Percentiles rank a stretch among this genome's conserved stretches.
phyloP scores from a whole-genome alignment of 2,113 vertebrate genomes.

The Echinops telfairi region DNA sequence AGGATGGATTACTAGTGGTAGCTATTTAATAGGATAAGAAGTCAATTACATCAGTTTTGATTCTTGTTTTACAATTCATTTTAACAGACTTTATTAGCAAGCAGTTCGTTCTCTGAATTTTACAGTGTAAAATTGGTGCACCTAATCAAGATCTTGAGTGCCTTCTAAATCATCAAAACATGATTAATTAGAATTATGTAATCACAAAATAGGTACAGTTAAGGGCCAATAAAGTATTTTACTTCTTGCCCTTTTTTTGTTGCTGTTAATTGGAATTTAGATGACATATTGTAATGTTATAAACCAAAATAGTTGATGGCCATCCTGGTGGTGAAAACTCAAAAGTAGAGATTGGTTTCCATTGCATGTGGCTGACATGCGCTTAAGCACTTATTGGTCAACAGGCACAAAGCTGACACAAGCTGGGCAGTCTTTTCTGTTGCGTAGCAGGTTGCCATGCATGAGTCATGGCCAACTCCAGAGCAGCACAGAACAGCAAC shows the following conservation, averaged over 20 bases:
- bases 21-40: conserved; percentile 37
- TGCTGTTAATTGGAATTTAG: conserved; percentile 2
- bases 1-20: conserved; percentile 6
- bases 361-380: conserved; percentile 14
- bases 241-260: not conserved
- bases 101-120: not conserved
- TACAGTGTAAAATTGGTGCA: not conserved
- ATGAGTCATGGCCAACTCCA: not conserved
- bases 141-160: not conserved
- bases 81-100: not conserved
- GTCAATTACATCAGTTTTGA: not conserved
- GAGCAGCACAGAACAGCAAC: not conserved
- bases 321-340: conserved; percentile 21
- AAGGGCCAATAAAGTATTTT: conserved; percentile 34
- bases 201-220: not conserved
- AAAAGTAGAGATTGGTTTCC: not conserved
- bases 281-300: not conserved
- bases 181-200: not conserved
- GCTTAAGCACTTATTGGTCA: conserved; percentile 14
- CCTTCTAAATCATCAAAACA: conserved; percentile 49
- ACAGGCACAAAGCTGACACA: not conserved
- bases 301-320: not conserved
- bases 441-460: not conserved
- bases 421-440: not conserved
- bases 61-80: conserved; percentile 1